These are phyloP conservation scores for Cricetomys ansorgei DNA, from an alignment of 2,113 vertebrate genomes.

Conservation along the genomic window DNA sequence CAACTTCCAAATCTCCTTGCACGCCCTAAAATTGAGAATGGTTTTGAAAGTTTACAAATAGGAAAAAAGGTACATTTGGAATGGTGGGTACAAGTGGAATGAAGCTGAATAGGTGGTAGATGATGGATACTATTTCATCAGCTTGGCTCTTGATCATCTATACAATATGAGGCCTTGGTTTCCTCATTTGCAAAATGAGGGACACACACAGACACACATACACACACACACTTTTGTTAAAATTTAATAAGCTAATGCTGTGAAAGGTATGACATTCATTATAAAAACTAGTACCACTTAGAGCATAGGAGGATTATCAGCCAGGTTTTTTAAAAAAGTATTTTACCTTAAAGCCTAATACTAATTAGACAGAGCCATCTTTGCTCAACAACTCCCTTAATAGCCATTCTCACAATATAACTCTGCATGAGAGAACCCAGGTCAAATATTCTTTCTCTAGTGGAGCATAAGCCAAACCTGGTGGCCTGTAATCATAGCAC, in stretches of 20 bases:
- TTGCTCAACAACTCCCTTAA: neutral
- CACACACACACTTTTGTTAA: too few relatives aligned
- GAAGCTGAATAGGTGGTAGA: neutral
- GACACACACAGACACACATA: neutral
- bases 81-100: neutral
- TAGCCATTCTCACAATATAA: neutral
- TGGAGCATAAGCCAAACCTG: neutral
- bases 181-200: neutral
- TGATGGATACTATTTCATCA: neutral
- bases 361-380: neutral
- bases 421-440: neutral
- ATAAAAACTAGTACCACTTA: neutral
- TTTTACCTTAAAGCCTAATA: neutral
- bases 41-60: constrained; percentile 8
- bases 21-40: neutral
- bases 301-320: neutral
- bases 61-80: neutral
- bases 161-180: neutral
- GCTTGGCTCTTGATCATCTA: neutral
- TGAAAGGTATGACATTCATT: neutral
- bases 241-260: neutral
- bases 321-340: neutral
- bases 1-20: neutral
- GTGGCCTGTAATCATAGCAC: neutral
- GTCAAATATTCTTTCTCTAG: neutral